Evolutionary conservation across 2,888 invertebrate species (phyloP).

Genomic region (Platycheirus albimanus): DNA sequence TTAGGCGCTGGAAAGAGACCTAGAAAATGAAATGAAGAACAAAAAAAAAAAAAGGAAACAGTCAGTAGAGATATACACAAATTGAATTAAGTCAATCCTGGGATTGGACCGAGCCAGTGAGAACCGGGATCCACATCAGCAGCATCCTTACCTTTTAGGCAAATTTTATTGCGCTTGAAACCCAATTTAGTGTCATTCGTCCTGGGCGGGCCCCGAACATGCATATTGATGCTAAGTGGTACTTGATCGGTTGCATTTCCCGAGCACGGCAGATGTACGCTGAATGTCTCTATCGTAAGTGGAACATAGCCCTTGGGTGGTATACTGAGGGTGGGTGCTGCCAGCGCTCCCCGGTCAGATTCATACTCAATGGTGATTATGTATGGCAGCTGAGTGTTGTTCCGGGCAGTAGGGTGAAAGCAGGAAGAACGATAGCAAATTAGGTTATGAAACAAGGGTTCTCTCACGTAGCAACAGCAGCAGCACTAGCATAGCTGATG

Average conservation of each 20-base stretch:
- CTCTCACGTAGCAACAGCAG: constrained; percentile 60
- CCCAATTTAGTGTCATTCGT: constrained; percentile 89
- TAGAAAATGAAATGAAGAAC: constrained; percentile 63
- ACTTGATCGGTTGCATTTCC: constrained; percentile 92
- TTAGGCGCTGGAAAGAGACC: constrained; percentile 86
- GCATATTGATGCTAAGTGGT: constrained; percentile 90
- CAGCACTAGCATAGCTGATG: not conserved
- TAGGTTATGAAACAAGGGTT: constrained; percentile 68
- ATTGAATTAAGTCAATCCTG: constrained; percentile 57
- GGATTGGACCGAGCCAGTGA: too few species aligned
- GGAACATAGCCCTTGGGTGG: constrained; percentile 91
- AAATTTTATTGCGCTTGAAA: constrained; percentile 94
- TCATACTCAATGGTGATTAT: constrained; percentile 84
- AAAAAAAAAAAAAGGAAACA: constrained; percentile 32
- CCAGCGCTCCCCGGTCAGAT: constrained; percentile 88
- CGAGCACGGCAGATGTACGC: constrained; percentile 92
- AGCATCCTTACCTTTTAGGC: constrained; percentile 87
- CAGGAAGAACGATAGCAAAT: constrained; percentile 67
- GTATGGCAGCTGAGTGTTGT: constrained; percentile 84
- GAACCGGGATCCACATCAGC: constrained; percentile 27
- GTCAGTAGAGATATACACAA: constrained; percentile 21
- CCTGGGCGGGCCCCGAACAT: constrained; percentile 89
- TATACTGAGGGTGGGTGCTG: constrained; percentile 92
- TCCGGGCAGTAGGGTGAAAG: constrained; percentile 81
- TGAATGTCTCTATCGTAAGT: constrained; percentile 89